Conservation (phyloP, 2,888 invertebrate genomes). For the Dendrolimus houi region DNA sequence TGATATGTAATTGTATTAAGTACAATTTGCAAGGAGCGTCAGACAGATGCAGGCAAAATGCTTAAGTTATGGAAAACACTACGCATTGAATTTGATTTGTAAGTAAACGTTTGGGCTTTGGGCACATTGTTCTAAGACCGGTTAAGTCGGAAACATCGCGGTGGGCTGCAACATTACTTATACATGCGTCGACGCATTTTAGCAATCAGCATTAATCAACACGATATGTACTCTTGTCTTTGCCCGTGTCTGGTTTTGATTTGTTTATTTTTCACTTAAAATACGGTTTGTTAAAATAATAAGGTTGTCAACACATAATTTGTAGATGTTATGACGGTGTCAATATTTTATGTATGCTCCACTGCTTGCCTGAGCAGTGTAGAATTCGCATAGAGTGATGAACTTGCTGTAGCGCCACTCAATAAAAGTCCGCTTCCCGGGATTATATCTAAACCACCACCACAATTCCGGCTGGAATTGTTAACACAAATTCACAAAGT, state of each 20-base stretch:
- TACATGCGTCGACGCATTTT: constrained; percentile 70
- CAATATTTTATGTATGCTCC: too few species aligned
- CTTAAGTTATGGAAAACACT: constrained; percentile 11
- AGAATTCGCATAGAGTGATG: too few species aligned
- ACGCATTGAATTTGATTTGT: constrained; percentile 28
- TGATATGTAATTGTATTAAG: neutral
- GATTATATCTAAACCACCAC: too few species aligned
- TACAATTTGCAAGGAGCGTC: neutral
- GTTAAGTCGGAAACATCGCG: constrained; percentile 63
- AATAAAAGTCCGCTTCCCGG: too few species aligned
- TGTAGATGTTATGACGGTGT: too few species aligned
- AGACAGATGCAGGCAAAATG: neutral
- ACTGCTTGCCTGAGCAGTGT: too few species aligned
- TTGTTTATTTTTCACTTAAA: constrained; percentile 61
- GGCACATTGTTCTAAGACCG: constrained; percentile 70
- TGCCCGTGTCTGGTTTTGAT: constrained; percentile 48
- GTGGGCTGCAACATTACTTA: constrained; percentile 67
- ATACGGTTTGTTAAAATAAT: constrained; percentile 19
- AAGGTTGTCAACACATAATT: too few species aligned
- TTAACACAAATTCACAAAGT: too few species aligned
- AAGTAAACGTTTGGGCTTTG: constrained; percentile 64
- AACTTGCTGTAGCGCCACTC: too few species aligned
- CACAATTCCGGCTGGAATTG: too few species aligned
- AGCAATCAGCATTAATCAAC: constrained; percentile 75
- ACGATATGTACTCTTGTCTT: constrained; percentile 60